Conservation (phyloP, 2,797 vertebrate genomes). For the Moxostoma hubbsi region DNA sequence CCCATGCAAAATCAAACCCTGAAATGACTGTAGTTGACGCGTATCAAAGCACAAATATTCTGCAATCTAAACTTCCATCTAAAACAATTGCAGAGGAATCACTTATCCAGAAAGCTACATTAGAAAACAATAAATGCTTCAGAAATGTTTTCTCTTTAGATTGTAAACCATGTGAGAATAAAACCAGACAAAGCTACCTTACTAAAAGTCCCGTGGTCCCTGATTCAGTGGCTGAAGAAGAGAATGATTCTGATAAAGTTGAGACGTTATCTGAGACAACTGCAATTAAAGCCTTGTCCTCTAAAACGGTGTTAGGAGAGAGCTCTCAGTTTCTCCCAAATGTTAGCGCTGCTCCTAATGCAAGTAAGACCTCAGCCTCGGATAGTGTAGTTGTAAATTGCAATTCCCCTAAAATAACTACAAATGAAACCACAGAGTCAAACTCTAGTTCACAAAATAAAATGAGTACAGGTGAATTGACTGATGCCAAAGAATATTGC, state of each 20-base stretch:
- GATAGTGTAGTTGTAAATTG: conserved; percentile 1
- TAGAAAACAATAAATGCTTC: conserved; percentile 7
- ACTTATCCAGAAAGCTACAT: conserved; percentile 8
- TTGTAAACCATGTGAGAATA: conserved; percentile 13
- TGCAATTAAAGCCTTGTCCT: not conserved
- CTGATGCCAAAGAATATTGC: conserved; percentile 45
- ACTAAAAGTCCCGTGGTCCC: not conserved
- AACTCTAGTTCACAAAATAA: conserved; percentile 35
- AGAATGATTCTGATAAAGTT: conserved; percentile 9
- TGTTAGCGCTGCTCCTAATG: not conserved
- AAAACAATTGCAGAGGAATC: conserved; percentile 12
- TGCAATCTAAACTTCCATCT: conserved; percentile 5
- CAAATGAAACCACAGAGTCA: conserved; percentile 17
- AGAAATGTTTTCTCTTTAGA: not conserved
- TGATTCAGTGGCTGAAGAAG: conserved; percentile 16
- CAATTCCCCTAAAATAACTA: not conserved
- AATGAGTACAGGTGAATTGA: conserved; percentile 24
- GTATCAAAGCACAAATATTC: not conserved
- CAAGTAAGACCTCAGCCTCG: not conserved
- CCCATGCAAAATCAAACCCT: not conserved
- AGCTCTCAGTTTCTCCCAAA: conserved; percentile 2
- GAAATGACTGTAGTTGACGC: conserved; percentile 1
- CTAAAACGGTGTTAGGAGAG: conserved; percentile 5
- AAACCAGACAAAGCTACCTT: not conserved
- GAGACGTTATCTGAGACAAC: conserved; percentile 6